These are phyloP conservation scores for Drosophila tanythrix DNA, from an alignment of 2,888 invertebrate genomes.

Conservation along the genomic window DNA sequence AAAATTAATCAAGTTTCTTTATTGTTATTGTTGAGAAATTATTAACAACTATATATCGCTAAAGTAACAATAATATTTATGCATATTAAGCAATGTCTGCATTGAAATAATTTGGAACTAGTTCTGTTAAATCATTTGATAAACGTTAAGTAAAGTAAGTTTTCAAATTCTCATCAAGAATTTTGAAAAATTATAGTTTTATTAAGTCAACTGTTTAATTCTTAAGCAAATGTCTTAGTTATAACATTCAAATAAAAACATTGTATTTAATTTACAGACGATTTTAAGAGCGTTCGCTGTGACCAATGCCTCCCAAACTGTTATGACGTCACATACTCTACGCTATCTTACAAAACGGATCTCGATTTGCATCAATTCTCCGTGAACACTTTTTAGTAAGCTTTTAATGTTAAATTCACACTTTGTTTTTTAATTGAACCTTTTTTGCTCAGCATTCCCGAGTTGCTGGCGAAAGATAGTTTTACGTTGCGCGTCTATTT, in stretches of 20 bases:
- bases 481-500: slow-evolving; percentile 83
- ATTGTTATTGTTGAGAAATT: neutral
- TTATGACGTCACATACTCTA: slow-evolving; percentile 84
- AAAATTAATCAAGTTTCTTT: neutral
- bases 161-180: neutral
- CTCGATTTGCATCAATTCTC: slow-evolving; percentile 81
- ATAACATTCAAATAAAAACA: neutral
- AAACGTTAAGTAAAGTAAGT: neutral
- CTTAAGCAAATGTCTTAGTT: neutral
- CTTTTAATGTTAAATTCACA: neutral
- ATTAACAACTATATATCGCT: neutral
- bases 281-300: slow-evolving; percentile 82
- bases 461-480: slow-evolving; percentile 67
- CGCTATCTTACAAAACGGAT: slow-evolving; percentile 82
- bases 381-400: slow-evolving; percentile 81
- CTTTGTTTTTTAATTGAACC: neutral
- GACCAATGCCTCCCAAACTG: slow-evolving; percentile 84
- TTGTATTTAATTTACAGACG: slow-evolving; percentile 59
- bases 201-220: neutral
- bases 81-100: neutral
- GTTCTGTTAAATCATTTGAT: neutral
- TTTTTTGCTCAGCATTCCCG: slow-evolving; percentile 52
- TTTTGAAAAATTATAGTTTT: neutral
- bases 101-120: neutral
- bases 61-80: neutral